Base-by-base conservation (phyloP, 2,888 invertebrate species). In the Diarsia rubi region DNA sequence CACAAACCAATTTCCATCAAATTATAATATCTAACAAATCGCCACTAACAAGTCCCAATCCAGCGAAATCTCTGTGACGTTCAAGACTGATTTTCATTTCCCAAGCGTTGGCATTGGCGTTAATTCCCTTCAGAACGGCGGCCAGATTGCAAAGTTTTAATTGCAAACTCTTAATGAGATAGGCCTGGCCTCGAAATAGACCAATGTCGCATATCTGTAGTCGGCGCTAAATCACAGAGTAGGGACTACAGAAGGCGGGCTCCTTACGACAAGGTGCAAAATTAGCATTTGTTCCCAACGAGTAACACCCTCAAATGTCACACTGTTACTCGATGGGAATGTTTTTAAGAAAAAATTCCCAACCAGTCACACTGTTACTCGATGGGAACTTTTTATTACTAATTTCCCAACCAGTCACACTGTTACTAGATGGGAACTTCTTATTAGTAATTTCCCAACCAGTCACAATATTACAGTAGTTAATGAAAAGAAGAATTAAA, bases 161-260 rank as follows among this genome's bases (percentile, higher is more conserved):
- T 95, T 95, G 93, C 93, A 89, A 93, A 91, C 93, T 92, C 93
- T 91, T 95, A 94, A 95, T 94, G 94, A 94, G 93, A 91, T 91
- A 90, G 91, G 91, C 91, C 89, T 89, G 89, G 88, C 86, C 89
- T 91, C 89, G 89, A 90, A 91, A 91, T 90, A 90, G 89, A 87
- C 87, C 75, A 70, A 83, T 79, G 83, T 83, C 79, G 81, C 81
- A 66, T 85, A 83, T 82, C 76, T 73, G 73, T 81, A 75, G 75
- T 62, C 80, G 75, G 73, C 71, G 72, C 75, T 75, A 74, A 83
- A 79, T 81, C 60, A 70, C 49, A 70, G 59, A 52, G 60, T 37
- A 60, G 9, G 16, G 44, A 31, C 3, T 44, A 14, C 75, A 78
- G 75, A 75, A 78, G 79, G 70, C 27, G 11, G 0, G 16, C 14